Evolutionary conservation across 2,113 vertebrate genomes (phyloP).

Genomic region (Misgurnus mizolepis): DNA sequence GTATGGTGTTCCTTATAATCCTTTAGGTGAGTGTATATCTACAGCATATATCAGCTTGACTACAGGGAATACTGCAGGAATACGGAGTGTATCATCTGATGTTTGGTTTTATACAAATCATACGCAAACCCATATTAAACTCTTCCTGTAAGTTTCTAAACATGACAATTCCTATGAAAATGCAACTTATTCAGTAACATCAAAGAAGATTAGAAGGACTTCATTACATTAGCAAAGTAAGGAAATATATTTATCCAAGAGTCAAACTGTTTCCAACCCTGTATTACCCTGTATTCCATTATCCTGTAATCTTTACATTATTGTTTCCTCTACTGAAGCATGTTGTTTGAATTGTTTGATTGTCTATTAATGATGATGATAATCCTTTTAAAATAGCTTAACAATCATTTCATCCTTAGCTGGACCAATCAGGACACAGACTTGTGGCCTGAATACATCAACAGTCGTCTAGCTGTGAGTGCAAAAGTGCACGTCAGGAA

Average conservation of each 20-base stretch:
- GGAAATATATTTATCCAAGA: slow-evolving; percentile 12
- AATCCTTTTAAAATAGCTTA: too few species aligned
- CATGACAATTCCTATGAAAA: slow-evolving; percentile 9
- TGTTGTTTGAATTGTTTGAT: slow-evolving; percentile 17
- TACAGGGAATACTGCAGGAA: background rate
- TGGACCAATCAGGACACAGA: slow-evolving; percentile 43
- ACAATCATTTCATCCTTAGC: background rate
- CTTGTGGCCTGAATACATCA: slow-evolving; percentile 70
- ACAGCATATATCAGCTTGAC: background rate
- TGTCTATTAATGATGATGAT: slow-evolving; percentile 37
- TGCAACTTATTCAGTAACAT: slow-evolving; percentile 25
- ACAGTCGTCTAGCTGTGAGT: slow-evolving; percentile 49
- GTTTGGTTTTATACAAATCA: background rate
- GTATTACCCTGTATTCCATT: too few species aligned
- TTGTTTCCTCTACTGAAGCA: background rate
- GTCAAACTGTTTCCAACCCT: background rate
- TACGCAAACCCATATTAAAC: background rate
- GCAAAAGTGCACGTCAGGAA: slow-evolving; percentile 50
- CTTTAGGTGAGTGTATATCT: too few species aligned
- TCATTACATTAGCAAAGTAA: slow-evolving; percentile 48
- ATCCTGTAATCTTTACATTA: background rate
- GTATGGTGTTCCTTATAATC: too few species aligned
- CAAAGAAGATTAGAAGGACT: slow-evolving; percentile 31
- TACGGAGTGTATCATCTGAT: background rate
- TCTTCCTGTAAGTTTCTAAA: too few species aligned